Base-by-base conservation (phyloP, 2,888 invertebrate species). In the Helobdella robusta region DNA sequence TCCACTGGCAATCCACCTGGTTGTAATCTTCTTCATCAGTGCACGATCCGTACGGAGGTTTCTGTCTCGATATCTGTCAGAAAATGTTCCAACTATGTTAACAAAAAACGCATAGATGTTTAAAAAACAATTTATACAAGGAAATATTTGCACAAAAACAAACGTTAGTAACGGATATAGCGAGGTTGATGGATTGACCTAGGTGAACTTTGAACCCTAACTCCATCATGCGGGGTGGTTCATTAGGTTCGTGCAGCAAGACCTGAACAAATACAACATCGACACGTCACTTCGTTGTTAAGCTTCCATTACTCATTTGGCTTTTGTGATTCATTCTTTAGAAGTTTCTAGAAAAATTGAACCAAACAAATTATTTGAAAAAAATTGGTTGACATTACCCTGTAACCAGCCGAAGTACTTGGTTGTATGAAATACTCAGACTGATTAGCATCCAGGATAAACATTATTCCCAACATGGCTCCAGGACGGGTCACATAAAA, bases 11-110 rank as follows among this genome's bases (percentile, higher is more conserved):
- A n/a, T 32, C 32, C 15, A 50, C 62, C 18, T n/a, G 46, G 18
- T 62, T 23, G 34, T 62, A 62, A n/a, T 32, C 46, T 3, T 15
- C 18, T 2, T 46, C 62, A 34, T 62, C 62, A n/a, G 15, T 62
- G 30, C 62, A 62, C 18, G 11, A 11, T 25, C 62, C 62, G 23
- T 62, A 62, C 32, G 62, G 62, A 50, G n/a, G n/a, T n/a, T n/a
- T n/a, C n/a, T n/a, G n/a, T n/a, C 56, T 56, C 2, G 4, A 56
- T 30, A 23, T 48, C 25, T 15, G 1, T 6, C 6, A 48, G 30
- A 6, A 56, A 56, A 56, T 3, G 25, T 28, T 56, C 28, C 2
- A 28, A 25, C 8, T 56, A 30, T 28, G 23, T 56, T 8, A 28
- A 8, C 11, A 20, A 52, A 52, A 20, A 52, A 11, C 15, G 11